phyloP scores from a whole-genome alignment of 2,888 invertebrate genomes.

The Hoplodrina ambigua region DNA sequence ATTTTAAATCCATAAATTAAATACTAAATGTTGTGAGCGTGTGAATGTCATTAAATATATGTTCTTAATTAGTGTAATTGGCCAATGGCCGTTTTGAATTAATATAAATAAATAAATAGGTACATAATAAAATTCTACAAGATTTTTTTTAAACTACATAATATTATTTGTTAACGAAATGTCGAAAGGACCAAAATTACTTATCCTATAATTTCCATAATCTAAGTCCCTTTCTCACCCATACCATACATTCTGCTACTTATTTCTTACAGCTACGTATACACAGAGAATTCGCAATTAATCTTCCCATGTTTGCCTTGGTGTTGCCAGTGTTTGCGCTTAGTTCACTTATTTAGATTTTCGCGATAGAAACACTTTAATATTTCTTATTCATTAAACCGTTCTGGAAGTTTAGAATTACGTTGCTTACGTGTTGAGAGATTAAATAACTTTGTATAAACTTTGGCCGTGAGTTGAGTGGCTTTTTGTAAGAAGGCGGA shows the following conservation, averaged over 20 bases:
- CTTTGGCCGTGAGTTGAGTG: conserved; percentile 29
- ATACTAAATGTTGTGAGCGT: too few relatives aligned
- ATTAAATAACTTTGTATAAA: conserved; percentile 58
- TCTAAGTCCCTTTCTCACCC: conserved; percentile 28
- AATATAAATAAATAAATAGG: too few relatives aligned
- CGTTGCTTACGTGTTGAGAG: conserved; percentile 50
- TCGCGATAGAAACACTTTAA: conserved; percentile 53
- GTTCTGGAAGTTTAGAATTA: conserved; percentile 39
- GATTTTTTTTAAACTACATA: too few relatives aligned
- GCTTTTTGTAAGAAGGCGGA: conserved; percentile 43
- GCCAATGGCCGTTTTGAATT: too few relatives aligned
- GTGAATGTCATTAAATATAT: too few relatives aligned
- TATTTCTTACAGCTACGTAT: conserved; percentile 55
- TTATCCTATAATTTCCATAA: conserved; percentile 18
- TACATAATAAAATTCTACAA: too few relatives aligned
- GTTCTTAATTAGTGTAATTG: too few relatives aligned
- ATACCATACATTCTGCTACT: conserved; percentile 43
- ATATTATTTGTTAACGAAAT: too few relatives aligned
- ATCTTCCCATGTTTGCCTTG: conserved; percentile 67
- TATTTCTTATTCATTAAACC: conserved; percentile 54
- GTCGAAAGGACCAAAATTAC: not conserved
- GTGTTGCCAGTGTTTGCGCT: conserved; percentile 48
- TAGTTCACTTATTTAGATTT: conserved; percentile 59
- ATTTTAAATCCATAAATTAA: too few relatives aligned
- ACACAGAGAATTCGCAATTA: conserved; percentile 70